These are phyloP conservation scores for Scaeva pyrastri DNA, from an alignment of 2,888 invertebrate genomes.

Conservation along the genomic window DNA sequence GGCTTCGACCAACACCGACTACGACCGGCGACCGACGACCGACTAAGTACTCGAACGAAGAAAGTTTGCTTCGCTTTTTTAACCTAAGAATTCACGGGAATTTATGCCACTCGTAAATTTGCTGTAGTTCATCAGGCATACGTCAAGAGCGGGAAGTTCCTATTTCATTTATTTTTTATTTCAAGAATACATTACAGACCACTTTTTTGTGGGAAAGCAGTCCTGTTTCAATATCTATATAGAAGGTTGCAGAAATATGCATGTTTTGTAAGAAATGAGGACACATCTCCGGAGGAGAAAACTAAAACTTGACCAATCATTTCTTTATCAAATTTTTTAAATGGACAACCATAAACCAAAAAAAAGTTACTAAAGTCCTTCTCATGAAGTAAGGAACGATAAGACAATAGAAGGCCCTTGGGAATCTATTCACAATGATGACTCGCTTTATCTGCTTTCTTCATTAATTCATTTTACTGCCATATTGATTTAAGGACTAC, in stretches of 20 bases:
- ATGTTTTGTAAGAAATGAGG: too few relatives aligned
- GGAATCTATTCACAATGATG: background rate
- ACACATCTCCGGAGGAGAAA: too few relatives aligned
- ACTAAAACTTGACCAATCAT: background rate
- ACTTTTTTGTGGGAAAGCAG: background rate
- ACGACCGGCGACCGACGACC: background rate
- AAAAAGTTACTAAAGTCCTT: background rate
- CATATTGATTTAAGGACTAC: too few relatives aligned
- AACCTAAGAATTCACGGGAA: constrained; percentile 35
- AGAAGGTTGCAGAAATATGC: background rate
- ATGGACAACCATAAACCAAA: background rate
- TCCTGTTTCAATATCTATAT: background rate
- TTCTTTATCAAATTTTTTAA: background rate
- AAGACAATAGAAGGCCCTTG: background rate
- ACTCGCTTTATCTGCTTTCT: background rate
- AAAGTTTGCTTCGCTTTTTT: background rate
- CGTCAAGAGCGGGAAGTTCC: constrained; percentile 5
- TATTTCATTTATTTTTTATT: background rate
- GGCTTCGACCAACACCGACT: constrained; percentile 9
- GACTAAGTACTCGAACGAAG: background rate
- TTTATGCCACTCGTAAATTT: constrained; percentile 2
- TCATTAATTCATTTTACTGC: background rate
- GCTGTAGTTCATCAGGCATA: constrained; percentile 8
- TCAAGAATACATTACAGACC: background rate
- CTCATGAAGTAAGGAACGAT: background rate